Evolutionary conservation across 2,888 invertebrate genomes (phyloP), one percentile per base, ranked within the genome.

Genomic region (Sepiola atlantica): DNA sequence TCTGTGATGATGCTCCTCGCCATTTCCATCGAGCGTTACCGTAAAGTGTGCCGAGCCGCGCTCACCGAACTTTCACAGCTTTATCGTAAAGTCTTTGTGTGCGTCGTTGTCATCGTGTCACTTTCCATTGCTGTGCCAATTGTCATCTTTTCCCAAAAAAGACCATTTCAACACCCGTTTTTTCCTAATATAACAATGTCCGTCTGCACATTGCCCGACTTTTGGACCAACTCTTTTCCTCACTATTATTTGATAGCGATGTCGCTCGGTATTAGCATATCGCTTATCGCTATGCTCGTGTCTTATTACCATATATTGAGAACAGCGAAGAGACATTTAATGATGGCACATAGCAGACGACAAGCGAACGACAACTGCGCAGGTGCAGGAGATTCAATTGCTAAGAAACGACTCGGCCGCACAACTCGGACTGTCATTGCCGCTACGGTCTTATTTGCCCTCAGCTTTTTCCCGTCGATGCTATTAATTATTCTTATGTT

Each of bases 1-100:
- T 92, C 92, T 16, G 92, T 54, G 54, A 24, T 24, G 24, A 92
- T 54, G 45, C 92, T 92, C 45, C n/a, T 92, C 14, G 24, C 24
- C 24, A 92, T 92, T 24, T 92, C 92, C 28, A 45, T 92, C 14
- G 92, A 92, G 24, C 92, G 92, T 54, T 92, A 92, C 92, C 45
- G 54, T 14, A 92, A 92, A 92, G 45, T 92, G 24, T 92, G 92
- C 92, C 54, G 92, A 20, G 45, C 54, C 24, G 54, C 24, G 14
- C 45, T 12, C 24, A 28, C 21, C 4, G 45, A 92, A 92, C 92
- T 92, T 35, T 14, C 28, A n/a, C 28, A 14, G 16, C 0, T 35
- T 18, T 45, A 92, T 35, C 45, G 45, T 14, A 92, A 92, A 92
- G 45, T 92, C 24, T 54, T 54, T 3, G 54, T 24, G 16, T 24